Evolutionary conservation across 1,140 invertebrate species (phyloP), one percentile per base, ranked within the genome.

Genomic region (Augochlora pura): DNA sequence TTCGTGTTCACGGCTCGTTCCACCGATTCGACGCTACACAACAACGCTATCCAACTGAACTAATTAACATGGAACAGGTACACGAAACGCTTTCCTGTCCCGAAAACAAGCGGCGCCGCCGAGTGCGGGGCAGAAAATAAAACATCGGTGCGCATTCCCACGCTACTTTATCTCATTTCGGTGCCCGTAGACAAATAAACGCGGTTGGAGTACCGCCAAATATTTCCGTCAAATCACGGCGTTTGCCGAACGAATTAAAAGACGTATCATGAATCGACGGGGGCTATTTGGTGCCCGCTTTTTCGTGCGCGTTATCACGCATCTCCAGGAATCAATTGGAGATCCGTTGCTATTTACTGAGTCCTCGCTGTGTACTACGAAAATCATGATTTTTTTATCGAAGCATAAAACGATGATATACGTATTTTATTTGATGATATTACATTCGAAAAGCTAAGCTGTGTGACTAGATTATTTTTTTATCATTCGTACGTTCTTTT

Each of bases 1-100:
- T 46, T 66, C 23, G 9, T 5, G 32, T 57, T 72, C 67, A 27
- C 72, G 68, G 75, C 23, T 74, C 42, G 59, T 78, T 52, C 64
- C 32, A 46, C 65, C 65, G 64, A 74, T 82, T 82, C 68, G n/a
- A 4, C 25, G 38, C 32, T 82, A 67, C 62, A 42, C 42, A n/a
- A 65, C 68, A 62, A 12, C 54, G 32, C 64, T 39, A 39, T 46
- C 52, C 69, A 71, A 74, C 67, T 79, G 65, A 83, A 66, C 70
- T 79, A 83, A 83, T 84, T 79, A 83, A 84, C 70, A 74, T 79
- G 76, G 73, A 75, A 79, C 59, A 38, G 54, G 54, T 59, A 67
- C 65, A 38, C 27, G 75, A 23, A 23, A 39, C 8, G 38, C 23
- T 39, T n/a, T 18, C 14, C 52, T 57, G 65, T 52, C 57, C 57